Conservation (phyloP, 2,113 vertebrate genomes). For the Fulmarus glacialis region DNA sequence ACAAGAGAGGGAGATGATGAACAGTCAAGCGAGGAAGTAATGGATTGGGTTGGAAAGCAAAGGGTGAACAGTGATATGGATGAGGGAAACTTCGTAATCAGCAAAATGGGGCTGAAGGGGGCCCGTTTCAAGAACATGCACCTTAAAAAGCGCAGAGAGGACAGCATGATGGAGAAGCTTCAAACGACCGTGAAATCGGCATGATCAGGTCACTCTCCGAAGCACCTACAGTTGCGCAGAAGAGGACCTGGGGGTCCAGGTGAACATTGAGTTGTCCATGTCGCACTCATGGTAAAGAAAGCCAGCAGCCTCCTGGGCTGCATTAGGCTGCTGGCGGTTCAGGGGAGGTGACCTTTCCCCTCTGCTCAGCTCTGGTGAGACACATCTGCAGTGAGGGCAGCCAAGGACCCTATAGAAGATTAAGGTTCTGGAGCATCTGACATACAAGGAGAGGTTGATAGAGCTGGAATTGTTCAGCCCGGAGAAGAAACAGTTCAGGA, state of each 20-base stretch:
- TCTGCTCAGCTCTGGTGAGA: not conserved
- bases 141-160: not conserved
- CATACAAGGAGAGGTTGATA: not conserved
- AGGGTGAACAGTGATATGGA: not conserved
- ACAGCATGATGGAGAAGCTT: not conserved
- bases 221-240: not conserved
- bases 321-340: not conserved
- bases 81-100: not conserved
- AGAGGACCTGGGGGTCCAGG: not conserved
- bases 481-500: not conserved
- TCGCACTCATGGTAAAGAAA: not conserved
- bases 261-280: too few relatives aligned
- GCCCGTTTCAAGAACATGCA: not conserved
- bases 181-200: not conserved
- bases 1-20: not conserved
- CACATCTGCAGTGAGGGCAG: not conserved
- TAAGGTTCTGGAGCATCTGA: not conserved
- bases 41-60: not conserved
- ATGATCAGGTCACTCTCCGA: accelerated
- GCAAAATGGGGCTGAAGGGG: not conserved
- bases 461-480: not conserved
- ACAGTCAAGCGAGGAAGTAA: not conserved
- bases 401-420: not conserved
- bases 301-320: not conserved
- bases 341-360: not conserved